These are phyloP conservation scores for Autographa gamma DNA, from an alignment of 2,888 invertebrate genomes.

Conservation along the genomic window DNA sequence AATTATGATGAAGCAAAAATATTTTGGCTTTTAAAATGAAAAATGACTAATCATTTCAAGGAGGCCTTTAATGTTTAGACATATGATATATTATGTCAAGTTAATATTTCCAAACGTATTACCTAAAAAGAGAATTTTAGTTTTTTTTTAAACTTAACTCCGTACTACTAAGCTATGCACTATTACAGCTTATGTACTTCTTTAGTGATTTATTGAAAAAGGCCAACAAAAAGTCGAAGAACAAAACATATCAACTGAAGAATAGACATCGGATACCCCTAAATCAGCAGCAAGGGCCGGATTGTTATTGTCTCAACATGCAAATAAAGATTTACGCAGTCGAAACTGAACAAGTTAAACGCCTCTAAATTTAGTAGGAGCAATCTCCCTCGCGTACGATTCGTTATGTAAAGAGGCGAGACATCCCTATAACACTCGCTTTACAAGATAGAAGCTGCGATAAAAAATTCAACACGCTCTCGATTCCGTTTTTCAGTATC, in stretches of 20 bases:
- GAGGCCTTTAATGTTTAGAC: constrained; percentile 24
- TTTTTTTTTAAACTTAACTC: not conserved
- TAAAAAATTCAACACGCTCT: constrained; percentile 81
- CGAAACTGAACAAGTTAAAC: constrained; percentile 74
- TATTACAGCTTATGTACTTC: not conserved
- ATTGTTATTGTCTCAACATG: constrained; percentile 68
- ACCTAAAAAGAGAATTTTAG: too few species aligned
- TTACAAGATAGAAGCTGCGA: constrained; percentile 74
- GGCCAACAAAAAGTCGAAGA: constrained; percentile 29
- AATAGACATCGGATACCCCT: constrained; percentile 52
- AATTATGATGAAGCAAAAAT: constrained; percentile 56
- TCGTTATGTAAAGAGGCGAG: constrained; percentile 72
- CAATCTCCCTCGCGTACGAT: constrained; percentile 72
- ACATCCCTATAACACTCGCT: constrained; percentile 71
- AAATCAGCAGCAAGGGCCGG: constrained; percentile 56
- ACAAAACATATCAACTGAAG: constrained; percentile 44
- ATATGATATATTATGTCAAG: not conserved
- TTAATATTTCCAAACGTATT: not conserved
- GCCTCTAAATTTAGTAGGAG: constrained; percentile 76
- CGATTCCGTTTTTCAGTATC: constrained; percentile 77
- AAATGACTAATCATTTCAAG: constrained; percentile 36
- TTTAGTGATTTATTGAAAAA: constrained; percentile 6
- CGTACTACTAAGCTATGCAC: not conserved
- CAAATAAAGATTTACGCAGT: constrained; percentile 78
- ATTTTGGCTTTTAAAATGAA: constrained; percentile 32